phyloP scores from a whole-genome alignment of 2,797 vertebrate genomes.

The Phataginus tetradactyla region DNA sequence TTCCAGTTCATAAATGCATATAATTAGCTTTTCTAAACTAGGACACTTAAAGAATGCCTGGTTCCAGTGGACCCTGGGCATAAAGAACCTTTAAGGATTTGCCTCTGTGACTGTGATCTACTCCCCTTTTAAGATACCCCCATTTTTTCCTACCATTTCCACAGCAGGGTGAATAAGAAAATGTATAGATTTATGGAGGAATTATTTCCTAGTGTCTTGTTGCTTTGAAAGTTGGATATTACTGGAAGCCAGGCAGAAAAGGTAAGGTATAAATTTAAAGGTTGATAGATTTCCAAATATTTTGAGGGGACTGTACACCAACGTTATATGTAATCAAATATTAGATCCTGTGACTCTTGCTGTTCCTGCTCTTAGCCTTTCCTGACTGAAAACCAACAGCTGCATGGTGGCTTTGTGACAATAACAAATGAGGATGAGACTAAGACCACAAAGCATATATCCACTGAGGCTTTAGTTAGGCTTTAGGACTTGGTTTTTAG shows the following conservation, averaged over 20 bases:
- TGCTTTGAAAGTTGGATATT: background rate
- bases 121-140: background rate
- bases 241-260: background rate
- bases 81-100: background rate
- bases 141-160: background rate
- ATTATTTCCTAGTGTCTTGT: background rate
- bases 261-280: background rate
- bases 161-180: background rate
- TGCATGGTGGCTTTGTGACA: slow-evolving; percentile 13
- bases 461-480: background rate
- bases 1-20: background rate
- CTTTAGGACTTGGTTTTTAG: background rate
- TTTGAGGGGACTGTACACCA: background rate
- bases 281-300: background rate
- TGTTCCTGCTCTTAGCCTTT: background rate
- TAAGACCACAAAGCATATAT: slow-evolving; percentile 38
- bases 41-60: background rate
- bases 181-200: background rate
- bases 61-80: background rate
- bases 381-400: background rate
- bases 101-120: background rate
- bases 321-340: background rate
- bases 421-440: background rate
- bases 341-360: background rate
- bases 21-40: background rate